Evolutionary conservation across 2,888 invertebrate species (phyloP).

Genomic region (Iphiclides podalirius): DNA sequence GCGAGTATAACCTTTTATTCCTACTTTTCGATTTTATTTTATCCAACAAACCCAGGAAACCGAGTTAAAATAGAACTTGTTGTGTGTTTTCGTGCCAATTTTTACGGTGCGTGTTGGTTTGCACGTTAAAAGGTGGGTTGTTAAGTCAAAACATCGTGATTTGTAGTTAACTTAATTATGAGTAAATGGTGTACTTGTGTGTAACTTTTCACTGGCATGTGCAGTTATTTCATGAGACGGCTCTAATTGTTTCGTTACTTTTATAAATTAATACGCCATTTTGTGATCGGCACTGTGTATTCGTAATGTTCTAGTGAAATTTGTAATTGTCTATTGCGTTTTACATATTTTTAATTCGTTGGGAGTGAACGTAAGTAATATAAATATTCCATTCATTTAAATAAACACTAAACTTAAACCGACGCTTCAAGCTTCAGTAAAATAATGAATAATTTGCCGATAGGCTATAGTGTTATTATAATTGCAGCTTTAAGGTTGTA

Average conservation of each 20-base stretch:
- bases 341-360: conserved; percentile 9
- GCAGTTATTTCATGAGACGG: conserved; percentile 70
- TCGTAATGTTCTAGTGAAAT: conserved; percentile 20
- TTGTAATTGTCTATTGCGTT: conserved; percentile 19
- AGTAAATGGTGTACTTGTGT: conserved; percentile 51
- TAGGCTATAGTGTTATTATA: neutral
- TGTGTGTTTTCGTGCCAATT: conserved; percentile 38
- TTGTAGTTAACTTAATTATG: conserved; percentile 57
- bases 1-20: conserved; percentile 64
- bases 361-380: conserved; percentile 8
- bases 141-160: conserved; percentile 58
- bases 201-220: conserved; percentile 61
- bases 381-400: neutral
- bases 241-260: conserved; percentile 59
- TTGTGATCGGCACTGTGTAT: conserved; percentile 42
- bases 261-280: conserved; percentile 65
- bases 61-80: conserved; percentile 30
- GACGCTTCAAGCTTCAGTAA: neutral
- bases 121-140: conserved; percentile 50
- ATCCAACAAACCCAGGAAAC: conserved; percentile 48
- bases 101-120: conserved; percentile 32
- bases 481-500: too few relatives aligned
- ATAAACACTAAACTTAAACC: neutral
- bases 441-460: neutral
- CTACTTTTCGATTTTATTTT: conserved; percentile 62